Percentiles rank a stretch among this genome's conserved stretches.
Evolutionary conservation across 2,113 vertebrate species (phyloP).

Genomic region (Apodemus speciosus): DNA sequence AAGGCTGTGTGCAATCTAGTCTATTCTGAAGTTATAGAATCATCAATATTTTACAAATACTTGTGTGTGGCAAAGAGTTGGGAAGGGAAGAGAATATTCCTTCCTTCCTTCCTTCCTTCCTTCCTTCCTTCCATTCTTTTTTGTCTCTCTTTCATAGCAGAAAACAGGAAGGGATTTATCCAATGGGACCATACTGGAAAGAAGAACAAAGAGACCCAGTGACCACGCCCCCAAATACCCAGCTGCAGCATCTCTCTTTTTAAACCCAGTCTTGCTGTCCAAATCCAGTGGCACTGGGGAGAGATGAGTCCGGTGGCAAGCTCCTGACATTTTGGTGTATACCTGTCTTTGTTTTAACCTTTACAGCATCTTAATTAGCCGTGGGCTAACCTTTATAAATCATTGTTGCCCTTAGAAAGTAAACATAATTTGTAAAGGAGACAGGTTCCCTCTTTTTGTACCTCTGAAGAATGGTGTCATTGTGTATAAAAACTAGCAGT

Average conservation of each 20-base stretch:
- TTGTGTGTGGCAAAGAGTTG: neutral
- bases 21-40: constrained; percentile 28
- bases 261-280: constrained; percentile 7
- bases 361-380: constrained; percentile 65
- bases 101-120: neutral
- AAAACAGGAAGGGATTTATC: neutral
- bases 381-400: constrained; percentile 21
- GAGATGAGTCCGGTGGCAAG: neutral
- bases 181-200: neutral
- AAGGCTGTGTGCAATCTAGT: constrained; percentile 1
- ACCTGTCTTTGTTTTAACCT: constrained; percentile 63
- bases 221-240: neutral
- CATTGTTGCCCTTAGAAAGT: constrained; percentile 35
- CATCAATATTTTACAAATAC: neutral
- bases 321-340: constrained; percentile 18
- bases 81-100: neutral
- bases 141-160: neutral
- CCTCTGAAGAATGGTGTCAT: constrained; percentile 58
- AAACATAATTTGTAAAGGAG: constrained; percentile 60
- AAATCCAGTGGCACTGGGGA: neutral
- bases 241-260: neutral
- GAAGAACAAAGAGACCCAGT: neutral
- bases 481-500: constrained; percentile 61
- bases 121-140: too few relatives aligned
- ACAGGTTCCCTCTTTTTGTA: constrained; percentile 48